phyloP scores from a whole-genome alignment of 2,888 invertebrate species.

The Dione vanillae region DNA sequence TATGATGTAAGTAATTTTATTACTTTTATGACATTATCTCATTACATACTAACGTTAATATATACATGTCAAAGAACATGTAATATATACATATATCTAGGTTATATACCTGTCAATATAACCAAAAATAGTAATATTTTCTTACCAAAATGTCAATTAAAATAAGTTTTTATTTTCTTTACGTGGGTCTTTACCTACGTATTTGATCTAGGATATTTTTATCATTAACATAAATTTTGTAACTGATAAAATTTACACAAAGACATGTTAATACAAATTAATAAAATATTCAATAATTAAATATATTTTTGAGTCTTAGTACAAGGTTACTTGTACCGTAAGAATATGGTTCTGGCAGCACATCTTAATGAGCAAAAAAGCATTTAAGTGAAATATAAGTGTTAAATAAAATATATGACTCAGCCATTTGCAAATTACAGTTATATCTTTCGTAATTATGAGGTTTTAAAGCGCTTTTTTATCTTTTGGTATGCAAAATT shows the following conservation, averaged over 20 bases:
- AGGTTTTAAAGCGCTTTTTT: slow-evolving; percentile 6
- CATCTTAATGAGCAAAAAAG: background rate
- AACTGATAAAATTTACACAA: too few species aligned
- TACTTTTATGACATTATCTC: background rate
- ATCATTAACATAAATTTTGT: too few species aligned
- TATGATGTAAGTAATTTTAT: background rate
- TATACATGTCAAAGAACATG: background rate
- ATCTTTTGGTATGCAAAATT: too few species aligned
- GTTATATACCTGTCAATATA: too few species aligned
- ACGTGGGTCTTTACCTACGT: too few species aligned
- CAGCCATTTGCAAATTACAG: slow-evolving; percentile 1
- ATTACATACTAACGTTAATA: background rate
- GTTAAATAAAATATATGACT: slow-evolving; percentile 3
- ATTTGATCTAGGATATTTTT: too few species aligned
- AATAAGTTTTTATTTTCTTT: too few species aligned
- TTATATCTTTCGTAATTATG: background rate
- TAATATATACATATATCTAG: too few species aligned
- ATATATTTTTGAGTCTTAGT: background rate
- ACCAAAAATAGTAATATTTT: too few species aligned
- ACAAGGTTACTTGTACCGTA: background rate
- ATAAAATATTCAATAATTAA: too few species aligned
- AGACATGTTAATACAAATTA: too few species aligned
- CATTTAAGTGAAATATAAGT: background rate
- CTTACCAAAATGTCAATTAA: too few species aligned
- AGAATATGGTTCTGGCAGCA: background rate